Evolutionary conservation across 2,888 invertebrate species (phyloP).

Genomic region (Pristionchus japonicus): DNA sequence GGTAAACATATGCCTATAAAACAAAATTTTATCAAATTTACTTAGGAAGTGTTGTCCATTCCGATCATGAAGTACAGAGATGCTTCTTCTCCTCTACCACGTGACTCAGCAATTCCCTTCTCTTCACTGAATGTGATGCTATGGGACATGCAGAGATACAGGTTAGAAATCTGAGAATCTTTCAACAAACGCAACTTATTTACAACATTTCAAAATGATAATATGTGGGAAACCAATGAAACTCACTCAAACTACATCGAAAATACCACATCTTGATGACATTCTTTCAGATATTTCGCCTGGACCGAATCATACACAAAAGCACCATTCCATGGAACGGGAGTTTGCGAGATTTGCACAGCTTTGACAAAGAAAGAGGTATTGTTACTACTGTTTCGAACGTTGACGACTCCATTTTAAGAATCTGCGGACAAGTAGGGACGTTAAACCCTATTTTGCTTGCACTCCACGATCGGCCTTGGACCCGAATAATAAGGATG

Average conservation of each 20-base stretch:
- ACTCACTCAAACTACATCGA: no score
- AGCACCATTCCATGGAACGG: background rate
- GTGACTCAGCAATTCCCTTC: background rate
- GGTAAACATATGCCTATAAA: background rate
- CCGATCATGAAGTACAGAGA: background rate
- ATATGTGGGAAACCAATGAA: no score
- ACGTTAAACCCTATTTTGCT: background rate
- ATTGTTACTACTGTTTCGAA: background rate
- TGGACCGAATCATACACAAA: background rate
- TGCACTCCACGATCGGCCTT: background rate
- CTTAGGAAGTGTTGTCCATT: background rate
- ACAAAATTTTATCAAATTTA: background rate
- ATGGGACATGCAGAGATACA: background rate
- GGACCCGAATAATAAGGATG: background rate
- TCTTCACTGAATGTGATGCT: background rate
- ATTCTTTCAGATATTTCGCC: background rate
- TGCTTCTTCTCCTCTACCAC: background rate
- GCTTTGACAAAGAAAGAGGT: background rate
- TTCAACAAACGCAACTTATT: background rate
- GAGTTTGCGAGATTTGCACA: background rate
- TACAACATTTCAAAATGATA: no score
- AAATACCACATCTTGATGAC: no score
- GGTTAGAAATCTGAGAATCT: background rate
- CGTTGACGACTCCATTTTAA: background rate
- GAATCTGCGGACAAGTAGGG: background rate